Base-by-base conservation (phyloP, 2,113 vertebrate genomes). In the Hippocampus guttulatus region DNA sequence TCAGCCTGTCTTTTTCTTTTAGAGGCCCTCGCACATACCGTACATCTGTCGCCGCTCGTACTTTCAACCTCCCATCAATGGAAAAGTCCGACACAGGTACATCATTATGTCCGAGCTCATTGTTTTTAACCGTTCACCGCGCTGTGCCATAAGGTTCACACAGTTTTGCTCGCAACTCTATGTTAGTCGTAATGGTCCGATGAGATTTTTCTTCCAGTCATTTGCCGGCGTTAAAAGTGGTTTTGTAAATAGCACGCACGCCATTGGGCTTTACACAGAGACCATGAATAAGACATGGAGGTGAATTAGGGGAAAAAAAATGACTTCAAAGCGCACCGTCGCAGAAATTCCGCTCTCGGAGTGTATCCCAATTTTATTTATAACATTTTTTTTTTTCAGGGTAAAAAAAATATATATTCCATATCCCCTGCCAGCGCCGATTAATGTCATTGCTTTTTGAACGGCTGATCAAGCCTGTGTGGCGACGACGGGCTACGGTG, bases 191-290 rank as follows among this genome's bases (percentile, higher is more conserved):
- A 21, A 52, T 8, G 18, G 7, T 18, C 18, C 18, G 2, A 8
- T 8, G 18, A 52, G 49, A 52, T 5, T 20, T 7, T 55, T 55
- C 54, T 55, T 55, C 1, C 16, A 12, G 21, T 57, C n/a, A 10
- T 54, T 54, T 8, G 51, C 20, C 25, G 23, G 25, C 25, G 54
- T 25, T 12, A 14, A 3, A 38, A 75, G 76, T 65, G 78, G 47
- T 70, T 85, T 78, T 51, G 76, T 51, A 86, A 89, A 81, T 88
- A 83, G 88, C 78, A 74, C 82, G 81, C 81, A 65, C 73, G 72
- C 74, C 82, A 49, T 45, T 33, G 61, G 81, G 33, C 33, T 38
- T 75, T 62, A 78, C 78, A 76, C 79, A 78, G 58, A 73, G 69
- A 14, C 47, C 55, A 73, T 87, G 85, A 86, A 86, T 89, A 79